Evolutionary conservation across 2,113 vertebrate species (phyloP), one percentile per base, ranked within the genome.

Genomic region (Neoarius graeffei): DNA sequence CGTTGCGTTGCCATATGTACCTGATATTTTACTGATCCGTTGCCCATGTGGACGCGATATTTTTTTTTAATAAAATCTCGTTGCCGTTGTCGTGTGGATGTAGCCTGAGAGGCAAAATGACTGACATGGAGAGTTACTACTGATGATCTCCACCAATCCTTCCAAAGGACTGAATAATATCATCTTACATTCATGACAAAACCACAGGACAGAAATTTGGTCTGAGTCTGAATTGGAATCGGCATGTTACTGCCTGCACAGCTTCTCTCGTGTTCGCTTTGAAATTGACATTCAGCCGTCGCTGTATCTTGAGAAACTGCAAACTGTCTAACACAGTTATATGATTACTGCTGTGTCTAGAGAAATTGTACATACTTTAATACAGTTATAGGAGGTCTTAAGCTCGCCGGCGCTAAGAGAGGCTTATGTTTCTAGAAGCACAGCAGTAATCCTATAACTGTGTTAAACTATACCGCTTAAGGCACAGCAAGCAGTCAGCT

Each of bases 371-470:
- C 87, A 88, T 90, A 88, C 89, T 90, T 90, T 90, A 90, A 90
- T 90, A 88, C 81, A 90, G 89, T 90, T 90, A 90, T 48, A 88
- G 56, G 84, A 62, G 84, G 89, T 90, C 89, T 90, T 90, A 88
- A 86, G 89, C 89, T 88, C 73, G 81, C 56, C 52, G 89, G 85
- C 66, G 89, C 89, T 90, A 85, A 81, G 89, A 88, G 87, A 90
- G 89, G 85, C 87, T 90, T 90, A 87, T 88, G 89, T 90, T 90
- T 90, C 89, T 88, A 86, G 89, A 86, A 88, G 85, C 89, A 86
- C 85, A 90, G 89, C 87, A 42, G 89, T 90, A 90, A 90, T 90
- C 89, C 89, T 90, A 90, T 90, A 90, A 90, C 87, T 86, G 85
- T 85, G 87, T 90, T 90, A 88, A 86, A 88, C 89, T 90, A 90